A percentile compares a stretch with the other conserved stretches of the same genome.
These are phyloP conservation scores for Psilopogon haemacephalus DNA, from an alignment of 2,113 vertebrate genomes.

Conservation along the genomic window DNA sequence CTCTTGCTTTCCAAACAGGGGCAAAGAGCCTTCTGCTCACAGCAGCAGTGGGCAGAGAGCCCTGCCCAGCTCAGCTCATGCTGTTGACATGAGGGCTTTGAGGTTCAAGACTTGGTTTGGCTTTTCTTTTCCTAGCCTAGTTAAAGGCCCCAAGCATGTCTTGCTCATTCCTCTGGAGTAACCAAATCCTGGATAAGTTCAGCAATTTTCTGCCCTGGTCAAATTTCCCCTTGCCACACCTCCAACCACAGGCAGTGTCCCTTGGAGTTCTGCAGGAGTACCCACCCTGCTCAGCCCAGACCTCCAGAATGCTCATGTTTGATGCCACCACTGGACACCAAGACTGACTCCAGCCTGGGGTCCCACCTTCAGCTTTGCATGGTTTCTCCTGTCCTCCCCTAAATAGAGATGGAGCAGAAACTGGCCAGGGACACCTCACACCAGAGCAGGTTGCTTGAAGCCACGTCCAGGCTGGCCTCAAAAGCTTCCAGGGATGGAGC, in stretches of 20 bases:
- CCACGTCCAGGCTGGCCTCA: no score
- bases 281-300: background rate
- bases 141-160: background rate
- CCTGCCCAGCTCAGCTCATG: background rate
- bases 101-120: background rate
- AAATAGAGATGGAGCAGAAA: background rate
- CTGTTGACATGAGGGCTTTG: background rate
- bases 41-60: background rate
- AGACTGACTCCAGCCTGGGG: background rate
- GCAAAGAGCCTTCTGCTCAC: background rate
- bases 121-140: background rate
- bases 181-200: background rate
- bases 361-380: background rate
- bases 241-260: accelerated
- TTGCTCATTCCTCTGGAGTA: background rate
- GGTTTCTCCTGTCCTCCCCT: background rate
- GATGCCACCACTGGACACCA: background rate
- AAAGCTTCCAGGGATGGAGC: no score
- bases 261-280: background rate
- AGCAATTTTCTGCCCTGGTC: background rate
- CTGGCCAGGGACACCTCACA: background rate
- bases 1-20: background rate
- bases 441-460: no score
- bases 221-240: background rate
- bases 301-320: background rate